Evolutionary conservation across 2,888 invertebrate genomes (phyloP), one percentile per base, ranked within the genome.

Genomic region (Nebria brevicollis): DNA sequence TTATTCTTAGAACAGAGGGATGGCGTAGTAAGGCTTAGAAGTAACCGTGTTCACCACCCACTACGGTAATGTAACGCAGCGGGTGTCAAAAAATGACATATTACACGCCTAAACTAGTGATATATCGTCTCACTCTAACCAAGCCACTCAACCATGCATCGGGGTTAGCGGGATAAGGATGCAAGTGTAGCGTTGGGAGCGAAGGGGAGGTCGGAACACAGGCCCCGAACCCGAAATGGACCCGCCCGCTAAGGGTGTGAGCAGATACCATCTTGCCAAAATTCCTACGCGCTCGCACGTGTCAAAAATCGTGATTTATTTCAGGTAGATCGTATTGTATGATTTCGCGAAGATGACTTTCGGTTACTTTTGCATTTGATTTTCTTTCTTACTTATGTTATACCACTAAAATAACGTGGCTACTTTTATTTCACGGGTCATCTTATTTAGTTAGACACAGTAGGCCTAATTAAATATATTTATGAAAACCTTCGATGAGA

Each of bases 41-140:
- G 54, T 64, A 77, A 42, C 78, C 78, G 66, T 75, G 80, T 70
- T 79, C 34, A 86, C 88, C 88, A 88, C 88, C 88, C 88, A 89
- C 88, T 86, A 70, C 66, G 80, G 75, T 80, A 75, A 85, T 85
- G 87, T 85, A 84, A 85, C 87, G 85, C 87, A 86, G 86, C 86
- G 86, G 88, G 87, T 86, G 87, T 87, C 87, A 86, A 84, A 87
- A 86, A 87, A 82, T 84, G 89, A 89, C 88, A 88, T 88, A 89
- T 88, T 88, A 87, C 87, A 81, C 64, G 77, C 76, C 81, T 81
- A 15, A 41, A 43, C 74, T 66, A 10, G 34, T 66, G 34, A 66
- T 42, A n/a, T 13, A 15, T 42, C 54, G 3, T 13, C 10, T 74
- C 43, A 15, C 74, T 10, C 54, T 64, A 41, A 72, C 41, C 72